Base-by-base conservation (phyloP, 1,140 invertebrate species). In the Scaptomyza pallida region DNA sequence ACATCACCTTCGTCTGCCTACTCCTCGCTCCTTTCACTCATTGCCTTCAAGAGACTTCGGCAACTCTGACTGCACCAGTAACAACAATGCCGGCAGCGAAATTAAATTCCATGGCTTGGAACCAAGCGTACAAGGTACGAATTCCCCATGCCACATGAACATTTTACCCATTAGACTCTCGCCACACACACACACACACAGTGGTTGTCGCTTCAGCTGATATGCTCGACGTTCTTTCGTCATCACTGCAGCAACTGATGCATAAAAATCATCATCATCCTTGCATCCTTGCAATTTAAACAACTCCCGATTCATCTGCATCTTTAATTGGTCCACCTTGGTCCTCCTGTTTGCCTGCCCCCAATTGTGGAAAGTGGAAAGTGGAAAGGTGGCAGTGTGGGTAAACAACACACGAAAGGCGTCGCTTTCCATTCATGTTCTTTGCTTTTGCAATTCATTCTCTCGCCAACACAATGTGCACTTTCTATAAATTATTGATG, bases 221-320 rank as follows among this genome's bases (percentile, higher is more conserved):
- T 69, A 67, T 33, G 19, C 15, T 19, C 23, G 23, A 5, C 23
- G 23, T 48, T 15, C 19, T 13, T 57, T 35, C 10, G 47, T 15
- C 33, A 26, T 26, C 23, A 6, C 37, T 17, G 50, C 77, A 73
- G 76, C 80, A 73, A 72, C 80, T 86, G 80, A 85, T 85, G 80
- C 81, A 85, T 86, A 86, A 85, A 75, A 86, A 77, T 77, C 81
- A 79, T 81, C 81, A 86, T n/a, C n/a, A n/a, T n/a, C n/a, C n/a
- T n/a, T n/a, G n/a, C n/a, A n/a, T 85, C 74, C 73, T 86, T 78
- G 65, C 81, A 85, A 81, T 81, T 85, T 86, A 85, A 85, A 85
- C 78, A 85, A 85, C 81, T 86, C 77, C 82, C 82, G 69, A 85
- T 85, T 74, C 81, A 85, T 85, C 81, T 85, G 81, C 81, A 85